Conservation (phyloP, 2,113 vertebrate species). For the Xenus cinereus region DNA sequence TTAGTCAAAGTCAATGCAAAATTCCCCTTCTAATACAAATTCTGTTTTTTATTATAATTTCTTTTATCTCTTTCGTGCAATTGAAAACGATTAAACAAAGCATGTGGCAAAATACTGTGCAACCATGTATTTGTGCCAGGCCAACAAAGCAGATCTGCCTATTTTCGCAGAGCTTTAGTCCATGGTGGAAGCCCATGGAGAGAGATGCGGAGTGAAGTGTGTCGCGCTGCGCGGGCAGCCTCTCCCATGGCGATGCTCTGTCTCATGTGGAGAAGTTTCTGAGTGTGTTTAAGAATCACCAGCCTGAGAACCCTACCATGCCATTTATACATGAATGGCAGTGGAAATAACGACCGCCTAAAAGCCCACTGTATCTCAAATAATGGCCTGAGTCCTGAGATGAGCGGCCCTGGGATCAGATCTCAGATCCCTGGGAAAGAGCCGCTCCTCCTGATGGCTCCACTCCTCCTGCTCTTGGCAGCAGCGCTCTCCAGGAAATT, state of each 20-base stretch:
- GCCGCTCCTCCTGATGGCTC: neutral
- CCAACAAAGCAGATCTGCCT: neutral
- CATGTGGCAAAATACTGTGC: neutral
- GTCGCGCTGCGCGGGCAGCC: neutral
- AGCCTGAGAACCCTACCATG: neutral
- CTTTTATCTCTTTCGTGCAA: neutral
- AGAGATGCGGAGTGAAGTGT: neutral
- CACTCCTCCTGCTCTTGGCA: conserved; percentile 50
- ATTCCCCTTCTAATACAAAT: neutral
- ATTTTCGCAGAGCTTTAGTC: neutral
- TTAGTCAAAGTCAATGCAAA: neutral
- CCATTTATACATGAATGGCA: neutral
- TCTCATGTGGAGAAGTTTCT: neutral
- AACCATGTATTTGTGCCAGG: neutral
- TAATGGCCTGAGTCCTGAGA: neutral
- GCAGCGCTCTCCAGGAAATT: conserved; percentile 71
- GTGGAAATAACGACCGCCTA: neutral
- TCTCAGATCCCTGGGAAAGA: neutral
- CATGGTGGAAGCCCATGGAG: neutral
- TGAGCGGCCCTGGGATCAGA: neutral
- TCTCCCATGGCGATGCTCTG: neutral
- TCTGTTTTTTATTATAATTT: neutral
- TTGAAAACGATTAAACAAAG: neutral
- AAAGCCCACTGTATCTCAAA: rapidly evolving
- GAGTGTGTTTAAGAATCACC: neutral